phyloP scores from a whole-genome alignment of 1,140 invertebrate genomes.

The Diploscapter pachys region DNA sequence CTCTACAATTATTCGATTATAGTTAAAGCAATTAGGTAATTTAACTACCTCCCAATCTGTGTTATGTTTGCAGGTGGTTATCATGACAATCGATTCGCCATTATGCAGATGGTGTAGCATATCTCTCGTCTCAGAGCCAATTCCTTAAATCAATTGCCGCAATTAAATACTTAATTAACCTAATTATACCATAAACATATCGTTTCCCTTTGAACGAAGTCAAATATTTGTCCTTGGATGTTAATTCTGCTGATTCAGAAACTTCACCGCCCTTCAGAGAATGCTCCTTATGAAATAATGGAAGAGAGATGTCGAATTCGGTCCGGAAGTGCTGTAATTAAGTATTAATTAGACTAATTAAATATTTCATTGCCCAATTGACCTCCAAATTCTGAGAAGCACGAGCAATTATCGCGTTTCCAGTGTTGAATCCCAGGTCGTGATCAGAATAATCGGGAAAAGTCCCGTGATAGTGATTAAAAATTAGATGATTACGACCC shows the following conservation, averaged over 20 bases:
- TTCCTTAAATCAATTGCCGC: conserved; percentile 62
- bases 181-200: conserved; percentile 78
- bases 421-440: conserved; percentile 84
- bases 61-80: conserved; percentile 95
- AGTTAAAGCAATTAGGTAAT: conserved; percentile 12
- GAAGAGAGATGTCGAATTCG: conserved; percentile 92
- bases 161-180: not conserved
- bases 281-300: conserved; percentile 90
- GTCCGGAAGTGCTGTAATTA: conserved; percentile 71
- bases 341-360: not conserved
- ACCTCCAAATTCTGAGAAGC: conserved; percentile 68
- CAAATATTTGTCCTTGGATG: conserved; percentile 74
- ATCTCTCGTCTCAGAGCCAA: conserved; percentile 94
- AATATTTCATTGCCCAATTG: not conserved
- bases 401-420: conserved; percentile 91
- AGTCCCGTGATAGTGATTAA: conserved; percentile 96
- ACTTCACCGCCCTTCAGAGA: conserved; percentile 60
- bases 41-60: conserved; percentile 95
- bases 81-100: conserved; percentile 83
- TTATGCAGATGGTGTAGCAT: conserved; percentile 96
- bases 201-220: conserved; percentile 93
- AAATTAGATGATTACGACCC: conserved; percentile 90
- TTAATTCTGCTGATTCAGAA: conserved; percentile 11
- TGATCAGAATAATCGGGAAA: conserved; percentile 91
- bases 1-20: not conserved